Percentiles rank a stretch among this genome's conserved stretches.
These are phyloP conservation scores for Pyrocephalus nanus DNA, from an alignment of 2,797 vertebrate species.

Conservation along the genomic window DNA sequence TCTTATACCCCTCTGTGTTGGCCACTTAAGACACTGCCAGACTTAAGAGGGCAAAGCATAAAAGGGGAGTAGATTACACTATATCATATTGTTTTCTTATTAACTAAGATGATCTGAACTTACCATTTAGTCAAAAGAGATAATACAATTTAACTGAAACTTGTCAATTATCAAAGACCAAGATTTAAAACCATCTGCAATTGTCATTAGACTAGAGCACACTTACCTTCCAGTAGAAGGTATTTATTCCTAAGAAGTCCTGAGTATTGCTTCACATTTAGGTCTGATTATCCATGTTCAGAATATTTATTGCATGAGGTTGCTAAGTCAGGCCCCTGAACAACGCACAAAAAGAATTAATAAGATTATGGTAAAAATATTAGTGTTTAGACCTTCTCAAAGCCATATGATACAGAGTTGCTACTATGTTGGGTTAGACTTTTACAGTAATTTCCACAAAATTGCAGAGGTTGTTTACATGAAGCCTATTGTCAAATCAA, in stretches of 20 bases:
- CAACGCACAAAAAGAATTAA: neutral
- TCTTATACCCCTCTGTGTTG: constrained; percentile 73
- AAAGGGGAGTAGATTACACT: constrained; percentile 25
- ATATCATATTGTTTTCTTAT: neutral
- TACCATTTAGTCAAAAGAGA: neutral
- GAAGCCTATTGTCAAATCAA: neutral
- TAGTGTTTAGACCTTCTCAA: neutral
- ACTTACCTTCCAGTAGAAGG: constrained; percentile 7
- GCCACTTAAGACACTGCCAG: constrained; percentile 72
- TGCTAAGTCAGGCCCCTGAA: neutral
- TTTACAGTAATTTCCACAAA: neutral
- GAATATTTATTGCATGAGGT: neutral
- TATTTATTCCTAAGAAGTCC: neutral
- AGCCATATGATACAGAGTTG: neutral
- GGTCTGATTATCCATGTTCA: neutral
- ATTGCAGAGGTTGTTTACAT: fast-evolving
- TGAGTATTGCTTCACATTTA: neutral
- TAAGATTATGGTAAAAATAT: neutral
- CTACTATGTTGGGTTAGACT: neutral
- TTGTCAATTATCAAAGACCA: neutral
- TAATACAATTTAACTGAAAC: neutral
- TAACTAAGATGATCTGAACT: neutral
- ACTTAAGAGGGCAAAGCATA: constrained; percentile 77
- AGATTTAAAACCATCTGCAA: neutral
- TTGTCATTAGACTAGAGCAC: neutral